Evolutionary conservation across 2,888 invertebrate genomes (phyloP).

Genomic region (Euclidia mi): DNA sequence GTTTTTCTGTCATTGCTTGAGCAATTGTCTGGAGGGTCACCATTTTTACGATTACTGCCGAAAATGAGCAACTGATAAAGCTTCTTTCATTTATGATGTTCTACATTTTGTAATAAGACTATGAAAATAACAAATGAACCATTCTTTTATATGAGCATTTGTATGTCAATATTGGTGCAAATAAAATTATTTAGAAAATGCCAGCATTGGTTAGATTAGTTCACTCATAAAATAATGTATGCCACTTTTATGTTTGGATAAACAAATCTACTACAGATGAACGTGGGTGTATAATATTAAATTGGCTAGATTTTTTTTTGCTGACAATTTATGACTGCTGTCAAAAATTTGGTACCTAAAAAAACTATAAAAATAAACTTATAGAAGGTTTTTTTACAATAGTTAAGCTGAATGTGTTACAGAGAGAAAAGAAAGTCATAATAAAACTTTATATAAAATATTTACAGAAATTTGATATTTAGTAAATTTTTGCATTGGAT

Average conservation of each 20-base stretch:
- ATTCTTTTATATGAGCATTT: too few species aligned
- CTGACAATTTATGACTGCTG: slow-evolving; percentile 23
- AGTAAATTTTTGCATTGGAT: too few species aligned
- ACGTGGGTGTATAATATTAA: slow-evolving; percentile 50
- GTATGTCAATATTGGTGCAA: too few species aligned
- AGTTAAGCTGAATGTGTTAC: too few species aligned
- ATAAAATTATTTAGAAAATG: too few species aligned
- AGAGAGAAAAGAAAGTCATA: too few species aligned
- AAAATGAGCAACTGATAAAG: slow-evolving; percentile 13
- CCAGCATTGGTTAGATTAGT: too few species aligned
- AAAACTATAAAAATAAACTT: slow-evolving; percentile 16
- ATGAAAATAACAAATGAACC: too few species aligned
- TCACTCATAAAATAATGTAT: slow-evolving; percentile 6
- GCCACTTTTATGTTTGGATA: slow-evolving; percentile 4
- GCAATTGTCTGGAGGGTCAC: slow-evolving; percentile 44
- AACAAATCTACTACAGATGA: slow-evolving; percentile 6
- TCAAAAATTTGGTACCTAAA: slow-evolving; percentile 28
- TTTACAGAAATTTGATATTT: too few species aligned
- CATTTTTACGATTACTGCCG: slow-evolving; percentile 12
- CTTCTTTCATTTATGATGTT: slow-evolving; percentile 1
- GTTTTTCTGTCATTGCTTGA: background rate
- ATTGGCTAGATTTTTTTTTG: slow-evolving; percentile 21
- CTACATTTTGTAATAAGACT: too few species aligned
- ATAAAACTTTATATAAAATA: too few species aligned
- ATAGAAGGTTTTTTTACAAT: too few species aligned